phyloP scores from a whole-genome alignment of 2,797 vertebrate species.

The Hirundo rustica region DNA sequence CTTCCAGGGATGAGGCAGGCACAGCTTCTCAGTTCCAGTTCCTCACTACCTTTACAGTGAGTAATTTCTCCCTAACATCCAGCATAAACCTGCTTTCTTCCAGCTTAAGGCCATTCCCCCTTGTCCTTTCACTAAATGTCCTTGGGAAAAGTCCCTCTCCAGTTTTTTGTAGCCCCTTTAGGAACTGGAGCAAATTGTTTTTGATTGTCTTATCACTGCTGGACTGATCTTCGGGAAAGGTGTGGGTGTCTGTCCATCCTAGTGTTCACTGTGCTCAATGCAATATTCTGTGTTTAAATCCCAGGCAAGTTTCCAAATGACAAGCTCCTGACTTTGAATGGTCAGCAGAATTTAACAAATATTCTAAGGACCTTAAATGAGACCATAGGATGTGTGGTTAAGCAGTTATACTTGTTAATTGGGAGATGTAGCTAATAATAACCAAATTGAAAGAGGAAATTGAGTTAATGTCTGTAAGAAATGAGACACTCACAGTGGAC shows the following conservation, averaged over 20 bases:
- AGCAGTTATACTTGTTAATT: slow-evolving; percentile 7
- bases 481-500: neutral
- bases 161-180: neutral
- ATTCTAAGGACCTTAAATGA: neutral
- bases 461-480: slow-evolving; percentile 9
- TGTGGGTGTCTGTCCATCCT: neutral
- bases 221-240: neutral
- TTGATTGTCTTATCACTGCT: neutral
- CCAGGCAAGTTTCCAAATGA: neutral
- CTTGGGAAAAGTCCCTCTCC: neutral
- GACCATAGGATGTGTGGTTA: neutral
- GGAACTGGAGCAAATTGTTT: neutral
- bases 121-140: neutral
- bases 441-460: slow-evolving; percentile 32
- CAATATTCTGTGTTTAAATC: neutral
- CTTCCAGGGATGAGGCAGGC: neutral
- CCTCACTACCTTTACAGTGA: neutral
- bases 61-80: neutral
- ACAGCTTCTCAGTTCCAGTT: neutral
- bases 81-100: neutral
- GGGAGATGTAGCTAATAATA: neutral
- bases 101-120: neutral
- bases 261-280: neutral
- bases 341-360: neutral
- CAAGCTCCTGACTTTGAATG: neutral